A percentile compares a stretch with the other conserved stretches of the same genome.
These are phyloP conservation scores for Tenebrosternarchus preto DNA, from an alignment of 2,113 vertebrate species.

Conservation along the genomic window DNA sequence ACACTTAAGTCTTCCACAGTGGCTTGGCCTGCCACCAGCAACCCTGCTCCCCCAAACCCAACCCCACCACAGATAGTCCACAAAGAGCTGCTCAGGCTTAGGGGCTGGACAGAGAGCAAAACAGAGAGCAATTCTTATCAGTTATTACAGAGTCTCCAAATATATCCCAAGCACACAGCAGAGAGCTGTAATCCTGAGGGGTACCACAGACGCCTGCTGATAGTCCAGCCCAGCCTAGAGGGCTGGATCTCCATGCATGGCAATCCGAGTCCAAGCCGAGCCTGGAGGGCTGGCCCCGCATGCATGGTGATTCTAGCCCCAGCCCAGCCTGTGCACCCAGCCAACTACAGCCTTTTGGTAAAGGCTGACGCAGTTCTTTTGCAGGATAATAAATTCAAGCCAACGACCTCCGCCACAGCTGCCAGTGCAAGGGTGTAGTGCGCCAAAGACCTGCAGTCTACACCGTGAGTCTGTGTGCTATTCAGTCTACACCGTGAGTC, in stretches of 20 bases:
- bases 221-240: slow-evolving; percentile 6
- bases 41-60: not conserved
- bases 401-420: slow-evolving; percentile 54
- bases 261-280: not conserved
- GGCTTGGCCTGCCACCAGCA: too few relatives aligned
- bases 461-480: too few relatives aligned
- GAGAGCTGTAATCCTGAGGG: slow-evolving; percentile 12
- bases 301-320: slow-evolving; percentile 19
- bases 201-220: slow-evolving; percentile 37
- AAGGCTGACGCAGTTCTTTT: slow-evolving; percentile 51
- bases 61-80: slow-evolving; percentile 3
- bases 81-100: slow-evolving; percentile 39
- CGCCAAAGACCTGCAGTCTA: too few relatives aligned
- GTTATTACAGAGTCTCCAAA: slow-evolving; percentile 41
- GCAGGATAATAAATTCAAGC: slow-evolving; percentile 62
- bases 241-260: slow-evolving; percentile 11
- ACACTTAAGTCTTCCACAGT: not conserved
- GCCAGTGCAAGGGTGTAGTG: slow-evolving; percentile 38
- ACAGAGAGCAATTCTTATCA: slow-evolving; percentile 40
- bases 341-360: not conserved
- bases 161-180: slow-evolving; percentile 27
- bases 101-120: not conserved
- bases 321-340: too few relatives aligned
- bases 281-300: not conserved
- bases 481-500: too few relatives aligned